Base-by-base conservation (phyloP, 2,113 vertebrate genomes). In the Crotalus horridus region DNA sequence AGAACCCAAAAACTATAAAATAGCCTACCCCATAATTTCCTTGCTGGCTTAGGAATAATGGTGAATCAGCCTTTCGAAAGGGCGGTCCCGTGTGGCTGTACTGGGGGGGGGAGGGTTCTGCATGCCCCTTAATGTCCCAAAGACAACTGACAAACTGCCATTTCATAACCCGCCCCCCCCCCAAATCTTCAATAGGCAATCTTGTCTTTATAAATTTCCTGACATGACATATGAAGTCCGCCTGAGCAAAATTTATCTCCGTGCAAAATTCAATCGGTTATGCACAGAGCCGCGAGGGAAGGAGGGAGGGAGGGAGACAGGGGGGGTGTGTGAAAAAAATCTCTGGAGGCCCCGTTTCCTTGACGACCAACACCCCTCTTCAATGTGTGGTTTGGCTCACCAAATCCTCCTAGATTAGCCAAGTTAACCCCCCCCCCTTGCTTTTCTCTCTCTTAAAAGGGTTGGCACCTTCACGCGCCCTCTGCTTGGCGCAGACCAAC, bases 301-400 rank as follows among this genome's bases (percentile, higher is more conserved):
- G 88, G 11, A 29, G 11, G 29, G 5, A 7, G 7, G 21, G 2
- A 81, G 55, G n/a, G 48, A 51, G 48, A 51, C 48, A 39, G 43
- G 43, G 43, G 48, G 48, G 0, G 48, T 51, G 48, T 51, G 48
- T 51, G 48, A 48, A 8, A 48, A 20, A 33, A 33, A 33, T 13
- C n/a, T 95, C 97, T 96, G 94, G n/a, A n/a, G 96, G 96, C 93
- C 97, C 93, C 1, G 98, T 98, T 98, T 96, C 98, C 98, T 98
- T 97, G 98, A 98, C 97, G 98, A 98, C 98, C 94, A 48, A 96
- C 95, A 98, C 97, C 96, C 96, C 0, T 97, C 96, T 97, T 97
- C 96, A 98, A 97, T 58, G 88, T 96, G 96, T 94, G 97, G 51
- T 56, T 97, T 97, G 95, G 95, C 96, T 98, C 96, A 97, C 96